phyloP scores from a whole-genome alignment of 2,888 invertebrate genomes.

The Fragum sueziense region DNA sequence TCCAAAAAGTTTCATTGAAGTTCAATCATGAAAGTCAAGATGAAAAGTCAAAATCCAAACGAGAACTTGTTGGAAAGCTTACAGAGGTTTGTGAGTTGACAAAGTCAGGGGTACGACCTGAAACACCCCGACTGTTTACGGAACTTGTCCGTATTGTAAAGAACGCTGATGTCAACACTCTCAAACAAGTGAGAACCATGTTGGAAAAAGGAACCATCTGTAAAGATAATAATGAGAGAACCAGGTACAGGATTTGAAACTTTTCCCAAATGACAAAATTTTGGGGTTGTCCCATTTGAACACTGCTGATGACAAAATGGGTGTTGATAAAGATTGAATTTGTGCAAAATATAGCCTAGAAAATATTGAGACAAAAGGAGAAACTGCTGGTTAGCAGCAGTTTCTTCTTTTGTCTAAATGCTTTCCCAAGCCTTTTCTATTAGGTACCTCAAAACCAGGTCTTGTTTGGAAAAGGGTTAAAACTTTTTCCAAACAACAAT shows the following conservation, averaged over 20 bases:
- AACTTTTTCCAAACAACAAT: too few relatives aligned
- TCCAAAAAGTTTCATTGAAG: conserved; percentile 54
- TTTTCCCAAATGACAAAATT: too few relatives aligned
- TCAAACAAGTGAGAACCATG: conserved; percentile 72
- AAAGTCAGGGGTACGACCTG: conserved; percentile 79
- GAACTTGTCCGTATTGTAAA: conserved; percentile 82
- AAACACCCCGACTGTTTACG: conserved; percentile 83
- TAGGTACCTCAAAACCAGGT: too few relatives aligned
- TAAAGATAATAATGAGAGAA: conserved; percentile 63
- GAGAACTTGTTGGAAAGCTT: conserved; percentile 63
- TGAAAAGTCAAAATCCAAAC: conserved; percentile 30
- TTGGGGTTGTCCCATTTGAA: too few relatives aligned
- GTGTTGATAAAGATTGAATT: too few relatives aligned
- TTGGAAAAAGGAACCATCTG: conserved; percentile 67
- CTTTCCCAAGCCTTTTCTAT: too few relatives aligned
- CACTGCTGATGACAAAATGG: too few relatives aligned
- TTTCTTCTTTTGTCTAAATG: too few relatives aligned
- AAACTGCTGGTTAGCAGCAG: too few relatives aligned
- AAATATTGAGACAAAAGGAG: too few relatives aligned
- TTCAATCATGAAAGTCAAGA: conserved; percentile 66
- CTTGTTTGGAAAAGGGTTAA: too few relatives aligned
- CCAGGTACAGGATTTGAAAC: conserved; percentile 59
- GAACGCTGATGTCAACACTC: conserved; percentile 76
- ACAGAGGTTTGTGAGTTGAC: conserved; percentile 71
- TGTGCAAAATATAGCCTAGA: too few relatives aligned